Base-by-base conservation (phyloP, 2,888 invertebrate genomes). In the Zygothrica quintamaculata region DNA sequence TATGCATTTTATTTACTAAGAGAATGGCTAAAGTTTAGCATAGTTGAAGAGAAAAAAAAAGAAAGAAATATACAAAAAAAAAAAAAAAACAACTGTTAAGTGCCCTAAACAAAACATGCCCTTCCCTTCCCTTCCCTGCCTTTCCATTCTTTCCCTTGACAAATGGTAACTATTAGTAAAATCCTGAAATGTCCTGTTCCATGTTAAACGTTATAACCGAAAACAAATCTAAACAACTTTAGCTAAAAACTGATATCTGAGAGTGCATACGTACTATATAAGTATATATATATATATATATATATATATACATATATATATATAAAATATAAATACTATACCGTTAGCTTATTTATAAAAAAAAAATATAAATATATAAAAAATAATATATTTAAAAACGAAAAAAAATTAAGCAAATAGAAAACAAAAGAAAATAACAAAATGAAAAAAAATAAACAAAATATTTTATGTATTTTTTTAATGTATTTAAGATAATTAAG, bases 381-480 rank as follows among this genome's bases (percentile, higher is more conserved):
- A 61, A 47, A 51, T 53, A 50, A 53, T n/a, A n/a, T n/a, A n/a
- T n/a, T n/a, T n/a, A 48, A 40, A 40, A 39, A 43, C 5, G 18
- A 22, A 22, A 22, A 2, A 22, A 22, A 22, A 22, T 22, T 2
- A 22, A 22, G 18, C 2, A 22, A 46, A 9, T 33, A 36, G 26
- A 33, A 52, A 60, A 50, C 43, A 16, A 59, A 39, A 44, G 42
- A 18, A 40, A 42, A 16, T 34, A 40, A 36, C 16, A 22, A 51
- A 55, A 72, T 51, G 37, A 46, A 56, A 46, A 50, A 29, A 26
- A 55, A 29, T 57, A 51, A 71, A 60, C 64, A 80, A 77, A n/a
- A 79, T 84, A 84, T 79, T 79, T 79, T 81, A 79, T 79, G 79
- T 79, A 79, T 79, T 79, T 79, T 79, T 79, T 79, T 79, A 79